These are phyloP conservation scores for Acanthococcus lagerstroemiae DNA, from an alignment of 2,888 invertebrate genomes.

Conservation along the genomic window DNA sequence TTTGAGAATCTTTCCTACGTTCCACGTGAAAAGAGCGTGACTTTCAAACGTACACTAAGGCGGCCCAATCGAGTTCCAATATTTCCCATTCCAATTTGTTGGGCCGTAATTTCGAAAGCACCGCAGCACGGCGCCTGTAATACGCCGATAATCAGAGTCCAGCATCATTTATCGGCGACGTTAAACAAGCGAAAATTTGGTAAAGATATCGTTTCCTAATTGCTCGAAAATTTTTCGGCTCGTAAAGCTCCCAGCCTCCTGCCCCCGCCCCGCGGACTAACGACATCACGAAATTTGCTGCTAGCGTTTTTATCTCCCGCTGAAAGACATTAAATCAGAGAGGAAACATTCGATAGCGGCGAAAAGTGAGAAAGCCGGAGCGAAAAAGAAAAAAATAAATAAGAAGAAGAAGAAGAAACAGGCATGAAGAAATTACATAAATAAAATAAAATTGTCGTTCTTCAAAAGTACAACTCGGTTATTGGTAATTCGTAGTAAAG, in stretches of 20 bases:
- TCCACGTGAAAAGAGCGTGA: too few species aligned
- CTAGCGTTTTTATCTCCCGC: neutral
- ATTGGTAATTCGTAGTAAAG: slow-evolving; percentile 22
- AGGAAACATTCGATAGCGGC: neutral
- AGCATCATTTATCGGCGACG: neutral
- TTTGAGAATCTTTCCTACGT: too few species aligned
- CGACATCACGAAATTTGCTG: neutral
- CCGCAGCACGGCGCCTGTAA: too few species aligned
- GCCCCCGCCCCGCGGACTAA: too few species aligned
- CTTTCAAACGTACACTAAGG: too few species aligned
- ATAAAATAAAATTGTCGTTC: slow-evolving; percentile 24
- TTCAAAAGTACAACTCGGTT: slow-evolving; percentile 19
- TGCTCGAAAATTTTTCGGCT: neutral
- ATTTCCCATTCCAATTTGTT: too few species aligned
- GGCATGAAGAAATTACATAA: slow-evolving; percentile 15
- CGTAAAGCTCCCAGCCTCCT: neutral
- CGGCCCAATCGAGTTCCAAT: too few species aligned
- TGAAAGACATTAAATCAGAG: neutral
- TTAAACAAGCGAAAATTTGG: neutral
- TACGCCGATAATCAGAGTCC: too few species aligned
- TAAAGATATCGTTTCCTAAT: neutral
- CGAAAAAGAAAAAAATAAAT: neutral
- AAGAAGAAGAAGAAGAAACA: neutral
- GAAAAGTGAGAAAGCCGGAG: too few species aligned
- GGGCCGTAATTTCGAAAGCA: too few species aligned